Conservation (phyloP, 2,113 vertebrate genomes). For the Orthonyx spaldingii region DNA sequence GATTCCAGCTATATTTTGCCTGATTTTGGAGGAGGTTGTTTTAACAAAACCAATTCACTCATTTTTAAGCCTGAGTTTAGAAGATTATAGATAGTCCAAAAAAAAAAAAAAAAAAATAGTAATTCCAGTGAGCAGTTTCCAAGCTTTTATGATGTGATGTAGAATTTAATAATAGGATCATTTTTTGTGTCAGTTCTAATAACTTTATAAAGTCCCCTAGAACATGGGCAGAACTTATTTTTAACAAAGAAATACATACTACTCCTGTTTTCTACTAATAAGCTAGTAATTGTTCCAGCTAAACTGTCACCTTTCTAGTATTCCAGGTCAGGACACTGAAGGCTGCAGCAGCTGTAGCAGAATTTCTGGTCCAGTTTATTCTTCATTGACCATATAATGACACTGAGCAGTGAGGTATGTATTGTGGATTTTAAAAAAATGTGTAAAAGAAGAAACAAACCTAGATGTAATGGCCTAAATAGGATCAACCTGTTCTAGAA, state of each 20-base stretch:
- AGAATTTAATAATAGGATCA: not conserved
- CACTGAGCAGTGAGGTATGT: not conserved
- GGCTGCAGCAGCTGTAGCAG: not conserved
- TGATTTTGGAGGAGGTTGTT: not conserved
- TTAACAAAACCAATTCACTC: not conserved
- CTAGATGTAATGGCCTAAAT: not conserved
- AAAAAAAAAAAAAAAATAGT: too few relatives aligned
- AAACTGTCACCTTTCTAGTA: not conserved
- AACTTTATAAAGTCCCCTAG: not conserved
- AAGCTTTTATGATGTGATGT: not conserved
- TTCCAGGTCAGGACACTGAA: not conserved
- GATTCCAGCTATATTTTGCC: not conserved
- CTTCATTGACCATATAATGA: not conserved
- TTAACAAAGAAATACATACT: not conserved
- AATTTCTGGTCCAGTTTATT: not conserved
- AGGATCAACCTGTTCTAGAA: not conserved
- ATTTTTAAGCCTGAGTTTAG: not conserved
- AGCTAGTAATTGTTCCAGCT: not conserved
- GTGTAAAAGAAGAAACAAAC: not conserved
- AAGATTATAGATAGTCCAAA: not conserved
- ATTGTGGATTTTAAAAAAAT: not conserved
- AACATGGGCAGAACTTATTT: not conserved
- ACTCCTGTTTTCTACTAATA: not conserved
- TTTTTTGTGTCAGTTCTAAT: not conserved
- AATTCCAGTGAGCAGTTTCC: not conserved